phyloP scores from a whole-genome alignment of 2,888 invertebrate genomes.

The Spicauda simplicius region DNA sequence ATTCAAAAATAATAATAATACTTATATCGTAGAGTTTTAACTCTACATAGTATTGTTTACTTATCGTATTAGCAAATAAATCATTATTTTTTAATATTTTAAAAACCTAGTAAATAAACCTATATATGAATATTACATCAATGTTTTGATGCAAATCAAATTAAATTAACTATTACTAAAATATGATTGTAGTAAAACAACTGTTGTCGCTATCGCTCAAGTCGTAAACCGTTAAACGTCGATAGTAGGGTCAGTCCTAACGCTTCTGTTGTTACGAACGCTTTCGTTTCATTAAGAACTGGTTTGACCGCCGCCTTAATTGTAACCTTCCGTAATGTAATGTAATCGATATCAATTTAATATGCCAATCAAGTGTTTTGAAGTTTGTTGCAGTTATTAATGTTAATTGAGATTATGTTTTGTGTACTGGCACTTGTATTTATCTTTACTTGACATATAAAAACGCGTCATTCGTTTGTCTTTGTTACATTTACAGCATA shows the following conservation, averaged over 20 bases:
- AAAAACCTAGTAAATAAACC: too few species aligned
- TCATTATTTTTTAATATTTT: too few species aligned
- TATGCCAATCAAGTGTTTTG: conserved; percentile 33
- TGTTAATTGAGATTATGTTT: conserved; percentile 7
- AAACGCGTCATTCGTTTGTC: too few species aligned
- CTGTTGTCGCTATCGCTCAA: neutral
- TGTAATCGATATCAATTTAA: conserved; percentile 35
- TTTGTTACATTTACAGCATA: too few species aligned
- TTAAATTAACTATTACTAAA: too few species aligned
- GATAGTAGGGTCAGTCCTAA: conserved; percentile 38
- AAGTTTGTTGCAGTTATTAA: conserved; percentile 17
- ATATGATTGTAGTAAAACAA: too few species aligned
- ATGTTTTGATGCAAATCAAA: too few species aligned
- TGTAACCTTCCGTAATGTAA: conserved; percentile 41
- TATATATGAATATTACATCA: too few species aligned
- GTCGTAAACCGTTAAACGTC: neutral
- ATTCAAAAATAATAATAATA: too few species aligned
- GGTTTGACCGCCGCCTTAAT: conserved; percentile 45
- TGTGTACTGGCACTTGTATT: neutral
- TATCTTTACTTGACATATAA: neutral
- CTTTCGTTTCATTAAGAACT: conserved; percentile 55
- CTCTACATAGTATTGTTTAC: too few species aligned
- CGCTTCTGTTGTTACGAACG: conserved; percentile 51
- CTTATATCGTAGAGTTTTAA: too few species aligned
- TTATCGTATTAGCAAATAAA: too few species aligned